Evolutionary conservation across 2,888 invertebrate genomes (phyloP).

Genomic region (Pandemis heparana): DNA sequence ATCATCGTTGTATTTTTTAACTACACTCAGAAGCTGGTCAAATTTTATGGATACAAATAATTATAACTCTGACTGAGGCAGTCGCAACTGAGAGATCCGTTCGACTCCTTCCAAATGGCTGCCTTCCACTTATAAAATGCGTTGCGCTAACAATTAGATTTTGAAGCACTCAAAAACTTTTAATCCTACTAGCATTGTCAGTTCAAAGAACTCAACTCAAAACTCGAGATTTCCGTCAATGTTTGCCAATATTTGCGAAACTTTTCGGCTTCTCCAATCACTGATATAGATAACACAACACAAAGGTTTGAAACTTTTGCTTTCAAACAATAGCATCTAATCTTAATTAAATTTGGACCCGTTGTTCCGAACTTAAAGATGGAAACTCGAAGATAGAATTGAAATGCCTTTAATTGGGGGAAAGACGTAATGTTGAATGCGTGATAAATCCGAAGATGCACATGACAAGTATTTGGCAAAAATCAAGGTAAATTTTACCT

Average conservation of each 20-base stretch:
- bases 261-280: constrained; percentile 18
- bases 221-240: neutral
- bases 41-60: too few species aligned
- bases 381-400: constrained; percentile 30
- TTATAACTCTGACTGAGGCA: too few species aligned
- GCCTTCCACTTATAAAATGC: too few species aligned
- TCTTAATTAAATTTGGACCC: constrained; percentile 40
- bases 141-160: too few species aligned
- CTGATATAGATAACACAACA: constrained; percentile 26
- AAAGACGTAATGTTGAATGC: constrained; percentile 4
- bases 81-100: too few species aligned
- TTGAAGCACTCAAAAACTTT: too few species aligned
- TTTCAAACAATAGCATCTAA: constrained; percentile 30
- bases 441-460: constrained; percentile 3
- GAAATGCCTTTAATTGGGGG: constrained; percentile 15
- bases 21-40: neutral
- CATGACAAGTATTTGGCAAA: neutral
- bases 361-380: constrained; percentile 37
- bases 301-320: constrained; percentile 26
- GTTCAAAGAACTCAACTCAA: too few species aligned
- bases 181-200: too few species aligned
- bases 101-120: too few species aligned
- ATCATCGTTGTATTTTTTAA: neutral
- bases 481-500: too few species aligned
- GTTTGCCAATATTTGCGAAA: constrained; percentile 25